Evolutionary conservation across 2,797 vertebrate species (phyloP).

Genomic region (Poeciliopsis gracilis): DNA sequence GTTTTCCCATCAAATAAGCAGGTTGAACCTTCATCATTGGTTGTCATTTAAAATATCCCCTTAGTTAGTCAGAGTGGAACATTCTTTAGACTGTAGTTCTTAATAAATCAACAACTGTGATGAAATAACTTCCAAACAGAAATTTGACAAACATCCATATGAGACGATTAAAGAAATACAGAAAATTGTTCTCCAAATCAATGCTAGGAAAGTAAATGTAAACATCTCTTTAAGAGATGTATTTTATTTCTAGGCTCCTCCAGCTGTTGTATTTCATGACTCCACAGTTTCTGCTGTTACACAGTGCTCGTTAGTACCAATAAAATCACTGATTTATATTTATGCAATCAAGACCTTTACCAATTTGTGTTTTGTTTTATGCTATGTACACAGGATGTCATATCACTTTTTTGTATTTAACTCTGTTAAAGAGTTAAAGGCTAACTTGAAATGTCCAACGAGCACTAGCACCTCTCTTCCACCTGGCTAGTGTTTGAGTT

Average conservation of each 20-base stretch:
- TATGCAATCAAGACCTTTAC: conserved; percentile 30
- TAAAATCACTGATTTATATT: conserved; percentile 53
- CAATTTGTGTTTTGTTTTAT: not conserved
- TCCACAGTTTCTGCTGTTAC: conserved; percentile 26
- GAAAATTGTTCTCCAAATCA: conserved; percentile 4
- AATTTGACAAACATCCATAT: not conserved
- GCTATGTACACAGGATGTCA: not conserved
- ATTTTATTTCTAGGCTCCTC: conserved; percentile 27
- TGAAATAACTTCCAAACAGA: not conserved
- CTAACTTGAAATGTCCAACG: not conserved
- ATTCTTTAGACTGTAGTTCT: not conserved
- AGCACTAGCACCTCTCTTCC: not conserved
- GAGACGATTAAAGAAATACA: not conserved
- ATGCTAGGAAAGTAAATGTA: not conserved
- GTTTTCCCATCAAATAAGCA: not conserved
- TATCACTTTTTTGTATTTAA: not conserved
- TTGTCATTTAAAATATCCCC: not conserved
- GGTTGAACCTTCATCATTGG: not conserved
- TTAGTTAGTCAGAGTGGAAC: not conserved
- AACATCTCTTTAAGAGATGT: not conserved
- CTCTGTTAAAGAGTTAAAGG: not conserved
- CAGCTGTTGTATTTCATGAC: conserved; percentile 9
- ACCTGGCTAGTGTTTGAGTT: not conserved
- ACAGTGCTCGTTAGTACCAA: conserved; percentile 22
- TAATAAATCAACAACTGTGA: not conserved